Evolutionary conservation across 2,113 vertebrate species (phyloP).

Genomic region (Stegostoma tigrinum): DNA sequence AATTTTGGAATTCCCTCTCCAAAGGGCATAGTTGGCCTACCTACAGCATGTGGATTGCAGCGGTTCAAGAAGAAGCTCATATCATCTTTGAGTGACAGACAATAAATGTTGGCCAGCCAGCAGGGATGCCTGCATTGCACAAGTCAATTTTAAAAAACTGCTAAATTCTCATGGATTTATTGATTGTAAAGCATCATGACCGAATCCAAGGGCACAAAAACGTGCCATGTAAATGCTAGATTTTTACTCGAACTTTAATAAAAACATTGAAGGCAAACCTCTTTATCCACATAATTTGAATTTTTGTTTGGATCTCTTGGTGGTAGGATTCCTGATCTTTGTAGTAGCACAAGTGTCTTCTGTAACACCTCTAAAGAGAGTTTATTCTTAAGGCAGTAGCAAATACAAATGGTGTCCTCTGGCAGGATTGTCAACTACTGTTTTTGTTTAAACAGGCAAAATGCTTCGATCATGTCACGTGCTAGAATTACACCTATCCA

Average conservation of each 20-base stretch:
- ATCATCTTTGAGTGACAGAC: no score
- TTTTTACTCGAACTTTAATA: background rate
- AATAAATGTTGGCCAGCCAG: no score
- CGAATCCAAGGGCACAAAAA: background rate
- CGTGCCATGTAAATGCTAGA: background rate
- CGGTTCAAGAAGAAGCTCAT: no score
- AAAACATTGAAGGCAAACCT: background rate
- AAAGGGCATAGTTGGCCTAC: no score
- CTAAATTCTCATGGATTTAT: background rate
- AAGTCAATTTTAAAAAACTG: background rate
- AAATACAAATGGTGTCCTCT: background rate
- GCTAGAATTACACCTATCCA: background rate
- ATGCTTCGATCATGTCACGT: background rate
- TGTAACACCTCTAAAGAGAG: background rate
- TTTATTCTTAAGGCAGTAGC: background rate
- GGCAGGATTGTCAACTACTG: background rate
- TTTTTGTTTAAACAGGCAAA: background rate
- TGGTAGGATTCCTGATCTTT: background rate
- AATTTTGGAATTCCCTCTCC: no score
- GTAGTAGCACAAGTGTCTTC: background rate
- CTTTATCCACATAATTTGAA: background rate
- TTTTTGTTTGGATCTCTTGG: background rate
- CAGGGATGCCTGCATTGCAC: no score
- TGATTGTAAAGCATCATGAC: background rate
- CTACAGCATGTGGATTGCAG: no score